phyloP scores from a whole-genome alignment of 2,113 vertebrate genomes.

The Pampusana beccarii region DNA sequence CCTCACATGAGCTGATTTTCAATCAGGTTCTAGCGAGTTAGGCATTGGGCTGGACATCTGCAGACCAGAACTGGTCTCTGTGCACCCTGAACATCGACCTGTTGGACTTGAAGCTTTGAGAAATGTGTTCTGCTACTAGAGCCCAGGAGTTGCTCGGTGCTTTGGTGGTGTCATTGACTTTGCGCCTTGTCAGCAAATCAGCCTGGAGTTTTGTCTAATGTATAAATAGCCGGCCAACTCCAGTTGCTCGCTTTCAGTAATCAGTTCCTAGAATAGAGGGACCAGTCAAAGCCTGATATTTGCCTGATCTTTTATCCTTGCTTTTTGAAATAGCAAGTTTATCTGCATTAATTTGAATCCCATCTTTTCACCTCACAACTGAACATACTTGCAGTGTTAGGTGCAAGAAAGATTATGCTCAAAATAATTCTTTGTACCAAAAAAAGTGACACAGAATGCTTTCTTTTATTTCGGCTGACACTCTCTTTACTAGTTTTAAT shows the following conservation, averaged over 20 bases:
- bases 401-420: background rate
- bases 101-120: background rate
- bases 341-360: background rate
- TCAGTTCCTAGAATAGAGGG: background rate
- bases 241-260: background rate
- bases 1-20: background rate
- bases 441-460: background rate
- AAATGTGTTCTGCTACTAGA: background rate
- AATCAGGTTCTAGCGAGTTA: background rate
- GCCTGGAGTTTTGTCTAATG: background rate
- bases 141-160: background rate
- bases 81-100: background rate
- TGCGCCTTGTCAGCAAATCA: background rate
- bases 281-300: background rate
- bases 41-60: background rate
- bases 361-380: background rate
- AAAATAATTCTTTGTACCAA: background rate
- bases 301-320: background rate
- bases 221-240: background rate
- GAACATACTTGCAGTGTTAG: background rate
- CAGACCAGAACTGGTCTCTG: background rate
- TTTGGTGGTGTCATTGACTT: background rate
- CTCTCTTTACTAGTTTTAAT: background rate
- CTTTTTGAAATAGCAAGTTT: background rate
- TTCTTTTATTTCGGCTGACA: background rate